Evolutionary conservation across 2,888 invertebrate genomes (phyloP).

Genomic region (Heterodera filipjevi): DNA sequence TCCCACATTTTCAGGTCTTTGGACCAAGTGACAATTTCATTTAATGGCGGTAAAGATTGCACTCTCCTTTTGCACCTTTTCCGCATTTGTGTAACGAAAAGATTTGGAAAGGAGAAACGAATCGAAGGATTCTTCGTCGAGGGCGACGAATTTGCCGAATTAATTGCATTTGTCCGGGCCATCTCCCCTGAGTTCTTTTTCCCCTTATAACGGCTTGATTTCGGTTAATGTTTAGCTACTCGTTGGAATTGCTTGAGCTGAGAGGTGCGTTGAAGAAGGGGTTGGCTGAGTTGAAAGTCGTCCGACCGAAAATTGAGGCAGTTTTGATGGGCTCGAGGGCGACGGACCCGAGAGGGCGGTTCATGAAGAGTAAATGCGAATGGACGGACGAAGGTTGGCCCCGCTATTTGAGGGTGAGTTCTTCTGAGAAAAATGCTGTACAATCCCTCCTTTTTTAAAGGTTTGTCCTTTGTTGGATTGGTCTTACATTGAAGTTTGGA

Average conservation of each 20-base stretch:
- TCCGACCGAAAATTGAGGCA: conserved; percentile 75
- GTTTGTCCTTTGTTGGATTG: conserved; percentile 87
- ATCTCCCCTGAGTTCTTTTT: conserved; percentile 37
- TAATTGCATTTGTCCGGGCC: conserved; percentile 79
- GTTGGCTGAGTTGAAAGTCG: conserved; percentile 72
- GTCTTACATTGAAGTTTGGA: conserved; percentile 89
- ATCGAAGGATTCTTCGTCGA: conserved; percentile 79
- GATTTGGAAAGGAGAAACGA: conserved; percentile 50
- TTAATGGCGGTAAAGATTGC: conserved; percentile 99
- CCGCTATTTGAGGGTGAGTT: conserved; percentile 74
- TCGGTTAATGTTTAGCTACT: not conserved
- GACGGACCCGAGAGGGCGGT: conserved; percentile 72
- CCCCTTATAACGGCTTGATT: not conserved
- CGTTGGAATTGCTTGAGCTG: not conserved
- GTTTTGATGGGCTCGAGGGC: conserved; percentile 88
- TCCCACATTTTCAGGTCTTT: conserved; percentile 66
- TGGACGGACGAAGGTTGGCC: conserved; percentile 89
- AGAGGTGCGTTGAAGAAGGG: conserved; percentile 73
- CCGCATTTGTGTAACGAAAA: conserved; percentile 52
- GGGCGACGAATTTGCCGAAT: conserved; percentile 81
- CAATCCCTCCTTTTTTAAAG: conserved; percentile 9
- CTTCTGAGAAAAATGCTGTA: too few species aligned
- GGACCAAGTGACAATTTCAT: conserved; percentile 83
- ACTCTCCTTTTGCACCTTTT: conserved; percentile 82
- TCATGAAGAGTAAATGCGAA: conserved; percentile 50